Conservation (phyloP, 2,888 invertebrate genomes). For the Sthenelais limicola region DNA sequence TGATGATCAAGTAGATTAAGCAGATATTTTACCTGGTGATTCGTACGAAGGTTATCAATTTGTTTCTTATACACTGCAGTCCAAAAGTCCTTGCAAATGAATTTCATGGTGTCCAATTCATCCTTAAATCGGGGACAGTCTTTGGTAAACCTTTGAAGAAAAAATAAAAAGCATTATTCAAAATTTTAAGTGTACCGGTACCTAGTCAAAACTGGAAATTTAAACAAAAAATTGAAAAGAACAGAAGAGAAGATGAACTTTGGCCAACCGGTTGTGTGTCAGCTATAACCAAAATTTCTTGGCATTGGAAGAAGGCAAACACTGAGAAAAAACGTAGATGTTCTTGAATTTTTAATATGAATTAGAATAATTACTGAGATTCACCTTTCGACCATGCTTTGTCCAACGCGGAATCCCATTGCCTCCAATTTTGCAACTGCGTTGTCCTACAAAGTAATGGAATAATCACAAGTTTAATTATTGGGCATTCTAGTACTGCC, state of each 20-base stretch:
- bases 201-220: too few relatives aligned
- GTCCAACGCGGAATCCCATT: slow-evolving; percentile 76
- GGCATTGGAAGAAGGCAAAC: too few relatives aligned
- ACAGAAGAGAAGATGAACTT: not conserved
- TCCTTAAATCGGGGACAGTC: slow-evolving; percentile 96
- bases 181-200: not conserved
- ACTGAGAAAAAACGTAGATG: too few relatives aligned
- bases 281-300: too few relatives aligned
- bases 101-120: slow-evolving; percentile 97
- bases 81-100: slow-evolving; percentile 99
- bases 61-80: slow-evolving; percentile 97
- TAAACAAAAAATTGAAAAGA: not conserved
- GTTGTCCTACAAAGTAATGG: slow-evolving; percentile 68
- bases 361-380: slow-evolving; percentile 1
- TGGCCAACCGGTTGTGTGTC: too few relatives aligned
- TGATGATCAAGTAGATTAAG: too few relatives aligned
- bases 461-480: too few relatives aligned
- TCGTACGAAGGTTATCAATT: slow-evolving; percentile 96
- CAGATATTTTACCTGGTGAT: slow-evolving; percentile 84
- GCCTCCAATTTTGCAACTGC: slow-evolving; percentile 74
- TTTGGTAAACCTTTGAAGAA: slow-evolving; percentile 81
- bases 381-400: slow-evolving; percentile 75
- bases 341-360: not conserved
- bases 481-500: too few relatives aligned
- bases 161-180: not conserved